A percentile compares a stretch with the other conserved stretches of the same genome.
Conservation (phyloP, 2,888 invertebrate genomes). For the Nemapogon koenigi region DNA sequence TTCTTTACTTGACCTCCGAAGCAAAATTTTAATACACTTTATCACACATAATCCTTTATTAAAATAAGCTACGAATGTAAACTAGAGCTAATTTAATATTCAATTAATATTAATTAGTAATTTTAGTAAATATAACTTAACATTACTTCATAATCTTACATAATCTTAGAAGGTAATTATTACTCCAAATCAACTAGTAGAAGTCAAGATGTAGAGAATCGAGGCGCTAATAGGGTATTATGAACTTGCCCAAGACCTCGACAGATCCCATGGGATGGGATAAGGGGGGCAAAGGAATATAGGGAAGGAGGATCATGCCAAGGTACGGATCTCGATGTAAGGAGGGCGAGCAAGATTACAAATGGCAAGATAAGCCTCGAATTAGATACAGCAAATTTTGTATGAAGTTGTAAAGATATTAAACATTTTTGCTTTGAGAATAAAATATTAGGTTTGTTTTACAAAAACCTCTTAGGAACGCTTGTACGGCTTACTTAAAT, state of each 20-base stretch:
- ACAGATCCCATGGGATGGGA: no score
- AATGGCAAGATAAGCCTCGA: slow-evolving; percentile 61
- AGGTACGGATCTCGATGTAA: slow-evolving; percentile 26
- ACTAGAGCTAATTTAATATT: no score
- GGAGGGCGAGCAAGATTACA: slow-evolving; percentile 47
- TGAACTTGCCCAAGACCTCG: slow-evolving; percentile 51
- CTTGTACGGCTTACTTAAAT: slow-evolving; percentile 19
- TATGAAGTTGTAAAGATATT: slow-evolving; percentile 56
- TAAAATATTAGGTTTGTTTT: slow-evolving; percentile 47
- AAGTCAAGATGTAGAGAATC: slow-evolving; percentile 4
- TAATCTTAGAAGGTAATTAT: not conserved
- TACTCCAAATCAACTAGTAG: not conserved
- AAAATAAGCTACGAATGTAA: no score
- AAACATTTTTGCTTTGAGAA: slow-evolving; percentile 50
- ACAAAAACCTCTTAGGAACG: slow-evolving; percentile 32
- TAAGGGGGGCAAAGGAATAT: slow-evolving; percentile 33
- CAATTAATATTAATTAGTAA: slow-evolving; percentile 7
- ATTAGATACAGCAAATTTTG: slow-evolving; percentile 61
- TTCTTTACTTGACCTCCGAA: no score
- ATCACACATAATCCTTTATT: no score
- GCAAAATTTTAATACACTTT: no score
- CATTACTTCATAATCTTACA: not conserved
- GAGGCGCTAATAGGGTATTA: slow-evolving; percentile 56
- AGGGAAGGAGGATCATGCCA: slow-evolving; percentile 10
- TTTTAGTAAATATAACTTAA: slow-evolving; percentile 5